Conservation (phyloP, 2,113 vertebrate species). For the Ictalurus furcatus region DNA sequence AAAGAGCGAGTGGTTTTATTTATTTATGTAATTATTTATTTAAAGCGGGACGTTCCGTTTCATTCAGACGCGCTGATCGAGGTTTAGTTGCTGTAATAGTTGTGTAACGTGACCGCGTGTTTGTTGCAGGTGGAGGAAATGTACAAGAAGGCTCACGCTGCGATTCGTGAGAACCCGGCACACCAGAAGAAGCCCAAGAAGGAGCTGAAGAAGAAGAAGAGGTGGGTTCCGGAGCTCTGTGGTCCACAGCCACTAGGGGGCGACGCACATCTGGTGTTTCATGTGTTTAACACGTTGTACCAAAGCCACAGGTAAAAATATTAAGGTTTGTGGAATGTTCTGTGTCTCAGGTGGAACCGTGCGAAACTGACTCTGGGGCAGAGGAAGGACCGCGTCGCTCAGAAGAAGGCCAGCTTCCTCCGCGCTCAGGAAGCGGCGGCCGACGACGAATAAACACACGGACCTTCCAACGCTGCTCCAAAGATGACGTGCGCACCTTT, state of each 20-base stretch:
- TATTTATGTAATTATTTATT: no score
- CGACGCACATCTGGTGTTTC: background rate
- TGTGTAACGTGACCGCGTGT: background rate
- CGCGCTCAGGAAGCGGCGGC: conserved; percentile 82
- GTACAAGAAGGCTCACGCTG: conserved; percentile 94
- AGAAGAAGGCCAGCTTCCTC: conserved; percentile 98
- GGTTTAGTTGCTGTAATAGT: background rate
- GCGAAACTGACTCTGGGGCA: conserved; percentile 94
- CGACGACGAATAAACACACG: conserved; percentile 76
- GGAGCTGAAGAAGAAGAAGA: conserved; percentile 99
- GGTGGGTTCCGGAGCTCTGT: conserved; percentile 69
- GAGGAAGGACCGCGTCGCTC: conserved; percentile 95
- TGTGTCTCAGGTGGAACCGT: conserved; percentile 87
- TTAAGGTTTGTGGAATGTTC: background rate
- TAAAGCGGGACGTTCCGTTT: no score
- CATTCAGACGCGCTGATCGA: background rate
- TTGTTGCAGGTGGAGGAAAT: conserved; percentile 87
- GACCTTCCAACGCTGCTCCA: conserved; percentile 14
- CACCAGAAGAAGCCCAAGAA: conserved; percentile 96
- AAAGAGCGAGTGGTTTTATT: background rate
- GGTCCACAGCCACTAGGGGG: background rate
- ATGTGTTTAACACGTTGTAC: background rate
- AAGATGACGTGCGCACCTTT: conserved; percentile 54
- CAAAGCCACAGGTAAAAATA: background rate
- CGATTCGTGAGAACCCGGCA: conserved; percentile 92